Evolutionary conservation across 2,888 invertebrate species (phyloP), one percentile per base, ranked within the genome.

Genomic region (Hymenopus coronatus): DNA sequence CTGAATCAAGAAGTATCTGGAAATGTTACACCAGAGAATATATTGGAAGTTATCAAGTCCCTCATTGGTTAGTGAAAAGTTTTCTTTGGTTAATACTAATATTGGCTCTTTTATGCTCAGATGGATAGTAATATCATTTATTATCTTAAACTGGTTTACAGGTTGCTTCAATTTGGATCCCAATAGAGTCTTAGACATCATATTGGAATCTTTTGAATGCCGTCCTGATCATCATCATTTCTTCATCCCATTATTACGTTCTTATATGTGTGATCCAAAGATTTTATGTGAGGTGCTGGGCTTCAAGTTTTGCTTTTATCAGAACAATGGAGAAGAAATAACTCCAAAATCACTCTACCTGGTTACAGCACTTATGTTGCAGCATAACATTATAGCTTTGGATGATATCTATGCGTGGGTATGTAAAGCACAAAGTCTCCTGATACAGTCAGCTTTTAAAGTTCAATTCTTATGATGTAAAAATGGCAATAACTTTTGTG

Each of bases 151-250:
- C 90, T 83, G 90, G 88, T 89, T 94, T 94, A 85, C 93, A 98
- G 99, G 99, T 92, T 99, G 99, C 93, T 99, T 99, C 93, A 99
- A 99, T 94, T 95, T 99, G 93, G 99, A 99, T 94, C 99, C 99
- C 7, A 99, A 99, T 93, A 95, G 99, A 92, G 99, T 99, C 25
- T 94, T 99, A 91, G 99, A 99, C 93, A 96, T 99, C 90, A 97
- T 99, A 91, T 94, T 99, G 91, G 99, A 99, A 93, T 97, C 98
- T 46, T 99, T 99, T 94, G 99, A 99, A 93, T 96, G 97, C 91
- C 96, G 97, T 89, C 96, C 97, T 0, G 95, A 97, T 91, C 95
- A 97, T 93, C 91, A 93, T 92, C 95, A 95, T 88, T 94, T 98
- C 91, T 99, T 98, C 93, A 96, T 99, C 92, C 97, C 97, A 0